phyloP scores from a whole-genome alignment of 2,888 invertebrate species.

The Heliconius ethilla region DNA sequence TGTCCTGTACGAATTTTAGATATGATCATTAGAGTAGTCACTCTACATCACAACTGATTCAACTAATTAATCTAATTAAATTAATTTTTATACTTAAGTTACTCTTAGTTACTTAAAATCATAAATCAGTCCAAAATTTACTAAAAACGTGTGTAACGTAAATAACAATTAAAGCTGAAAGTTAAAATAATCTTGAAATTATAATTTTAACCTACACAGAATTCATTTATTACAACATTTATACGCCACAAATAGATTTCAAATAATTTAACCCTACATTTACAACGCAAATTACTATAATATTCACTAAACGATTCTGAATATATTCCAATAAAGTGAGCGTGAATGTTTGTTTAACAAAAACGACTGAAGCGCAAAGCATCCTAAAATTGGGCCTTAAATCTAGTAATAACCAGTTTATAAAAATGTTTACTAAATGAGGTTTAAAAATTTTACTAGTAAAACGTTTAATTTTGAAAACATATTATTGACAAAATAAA shows the following conservation, averaged over 20 bases:
- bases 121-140: background rate
- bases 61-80: background rate
- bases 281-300: slow-evolving; percentile 2
- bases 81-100: background rate
- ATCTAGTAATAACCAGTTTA: background rate
- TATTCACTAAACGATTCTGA: slow-evolving; percentile 8
- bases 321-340: slow-evolving; percentile 3
- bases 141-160: background rate
- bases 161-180: background rate
- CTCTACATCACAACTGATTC: too few species aligned
- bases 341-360: slow-evolving; percentile 7
- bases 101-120: background rate
- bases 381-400: background rate
- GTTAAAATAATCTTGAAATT: background rate
- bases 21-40: background rate
- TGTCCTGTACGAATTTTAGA: background rate
- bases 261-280: slow-evolving; percentile 3
- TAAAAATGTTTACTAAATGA: too few species aligned
- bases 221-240: background rate
- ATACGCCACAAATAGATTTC: background rate
- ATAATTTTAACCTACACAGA: background rate
- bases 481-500: too few species aligned
- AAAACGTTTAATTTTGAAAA: too few species aligned
- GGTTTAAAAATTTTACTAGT: too few species aligned
- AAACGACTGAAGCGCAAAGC: slow-evolving; percentile 1